Evolutionary conservation across 2,888 invertebrate species (phyloP), one percentile per base, ranked within the genome.

Genomic region (Allygus modestus): DNA sequence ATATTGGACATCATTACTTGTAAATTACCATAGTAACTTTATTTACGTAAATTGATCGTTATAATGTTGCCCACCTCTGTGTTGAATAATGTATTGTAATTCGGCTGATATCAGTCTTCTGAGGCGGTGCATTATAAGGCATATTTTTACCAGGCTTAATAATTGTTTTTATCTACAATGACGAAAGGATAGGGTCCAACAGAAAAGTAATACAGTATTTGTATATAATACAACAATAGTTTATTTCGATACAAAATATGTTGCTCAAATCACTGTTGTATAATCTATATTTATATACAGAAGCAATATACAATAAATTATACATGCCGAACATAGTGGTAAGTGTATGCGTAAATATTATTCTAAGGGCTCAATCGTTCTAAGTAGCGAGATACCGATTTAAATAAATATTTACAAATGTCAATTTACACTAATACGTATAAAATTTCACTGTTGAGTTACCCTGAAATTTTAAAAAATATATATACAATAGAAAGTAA

Each of bases 221-320:
- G 51, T 77, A 46, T 58, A 58, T 79, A 79, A 58, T 79, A 79
- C 79, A 79, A 79, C 79, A 79, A 79, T 79, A 79, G 58, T 79
- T 79, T 79, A 79, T 79, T 79, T 79, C 79, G 33, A 79, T 79
- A 79, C 79, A 79, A 79, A 79, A 79, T 79, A 79, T 79, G 79
- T 79, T 79, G 79, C 58, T 79, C 79, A 58, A 79, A 51, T 79
- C 79, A 58, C 51, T 79, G 31, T 58, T 79, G 51, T 79, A 58
- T 58, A 79, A 58, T 79, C 79, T 79, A 79, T 79, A 33, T 31
- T 58, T 79, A 79, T 79, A 58, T 79, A 79, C 79, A 79, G 79
- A 79, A 79, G 79, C 79, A 79, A 58, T 79, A 33, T 79, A 79
- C 79, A 79, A 79, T 28, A 79, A 79, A 79, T 46, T 79, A 79